Base-by-base conservation (phyloP, 2,888 invertebrate genomes). In the Meghimatium bilineatum region DNA sequence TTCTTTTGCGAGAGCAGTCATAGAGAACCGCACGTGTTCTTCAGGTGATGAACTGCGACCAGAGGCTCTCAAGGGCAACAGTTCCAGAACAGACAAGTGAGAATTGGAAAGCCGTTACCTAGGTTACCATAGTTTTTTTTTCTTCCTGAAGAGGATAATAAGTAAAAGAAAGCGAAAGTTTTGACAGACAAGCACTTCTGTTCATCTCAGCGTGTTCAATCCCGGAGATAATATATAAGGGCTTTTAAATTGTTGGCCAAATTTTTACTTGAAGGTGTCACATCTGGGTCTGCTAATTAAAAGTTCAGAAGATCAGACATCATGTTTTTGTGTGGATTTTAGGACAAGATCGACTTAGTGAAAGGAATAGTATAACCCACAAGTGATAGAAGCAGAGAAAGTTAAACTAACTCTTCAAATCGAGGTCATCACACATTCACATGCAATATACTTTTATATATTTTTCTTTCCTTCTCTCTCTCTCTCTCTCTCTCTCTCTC, bases 11-110 rank as follows among this genome's bases (percentile, higher is more conserved):
- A 36, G 81, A 81, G 71, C 60, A n/a, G 63, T 63, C 63, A 49
- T 81, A 66, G 81, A 74, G 71, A 74, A 75, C 81, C 32, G 75
- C 81, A 81, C 81, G 81, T 81, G 81, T 81, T 81, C 56, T 75
- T 74, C 74, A 81, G 75, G 81, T 81, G 81, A 81, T 81, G 75
- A 75, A 44, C 66, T 32, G 74, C 74, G 81, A 75, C 81, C 81
- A 81, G 20, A 49, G 74, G 81, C 81, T 75, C 75, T 74, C 72
- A 44, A 63, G 75, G 75, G 74, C 81, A 81, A 32, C 36, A 56
- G 80, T 80, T 72, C 80, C 80, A 80, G 80, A 80, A 80, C 80
- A 80, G 71, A 56, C 29, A 56, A 71, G 80, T 71, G 71, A 56
- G 80, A 71, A 71, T 71, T 71, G 67, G 36, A 80, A 80, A 80